Base-by-base conservation (phyloP, 2,113 vertebrate species). In the Otis tarda region DNA sequence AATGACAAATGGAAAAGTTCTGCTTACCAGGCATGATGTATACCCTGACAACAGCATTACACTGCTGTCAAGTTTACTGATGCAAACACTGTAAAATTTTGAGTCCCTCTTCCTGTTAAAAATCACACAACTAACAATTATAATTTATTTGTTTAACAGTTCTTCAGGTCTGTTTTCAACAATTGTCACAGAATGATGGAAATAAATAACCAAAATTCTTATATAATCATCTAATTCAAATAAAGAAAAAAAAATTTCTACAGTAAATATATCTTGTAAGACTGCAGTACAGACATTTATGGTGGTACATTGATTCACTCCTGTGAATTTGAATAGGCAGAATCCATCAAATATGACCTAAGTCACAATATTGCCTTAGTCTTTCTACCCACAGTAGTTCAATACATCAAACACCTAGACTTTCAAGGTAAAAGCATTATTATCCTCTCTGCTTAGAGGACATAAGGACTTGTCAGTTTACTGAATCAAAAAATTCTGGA, bases 41-140 rank as follows among this genome's bases (percentile, higher is more conserved):
- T 50, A 68, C 3, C 30, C 24, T 43, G 8, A 45, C 0, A 1
- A 60, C 2, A 41, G 3, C 7, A 41, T 63, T 63, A 43, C 7
- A 57, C 1, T 28, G 25, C n/a, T 61, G 30, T 22, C 55, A 77
- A 24, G 20, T 53, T 71, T 88, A 43, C 12, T 39, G n/a, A 65
- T 63, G 45, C 1, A 70, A 78, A 65, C 4, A 31, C 3, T 57
- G 8, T 35, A 85, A 85, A 78, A 79, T 39, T 37, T 14, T 45
- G 14, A 47, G 5, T 33, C 30, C 4, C 1, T 68, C 69, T 65
- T 74, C 33, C 9, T 45, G 24, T 50, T 49, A 64, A 52, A 74
- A 49, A 3, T 49, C 27, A 61, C 14, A 74, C 21, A 77, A 39
- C 10, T 43, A 18, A 22, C 11, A 7, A n/a, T 52, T 74, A 27